A percentile compares a stretch with the other conserved stretches of the same genome.
Evolutionary conservation across 2,888 invertebrate genomes (phyloP).

Genomic region (Phaonia tiefii): DNA sequence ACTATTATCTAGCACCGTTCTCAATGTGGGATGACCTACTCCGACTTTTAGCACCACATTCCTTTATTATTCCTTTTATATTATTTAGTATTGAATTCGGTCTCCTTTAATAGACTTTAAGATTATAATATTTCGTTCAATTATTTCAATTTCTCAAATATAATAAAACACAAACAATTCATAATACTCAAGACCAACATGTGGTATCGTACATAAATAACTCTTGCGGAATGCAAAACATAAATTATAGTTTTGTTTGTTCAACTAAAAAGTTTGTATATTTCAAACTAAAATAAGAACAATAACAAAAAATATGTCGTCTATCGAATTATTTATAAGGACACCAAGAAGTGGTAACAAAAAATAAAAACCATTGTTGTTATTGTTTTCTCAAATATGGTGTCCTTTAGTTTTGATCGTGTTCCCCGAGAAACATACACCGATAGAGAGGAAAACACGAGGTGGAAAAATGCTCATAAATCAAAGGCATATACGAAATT

Average conservation of each 20-base stretch:
- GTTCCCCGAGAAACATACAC: too few relatives aligned
- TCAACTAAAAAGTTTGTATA: constrained; percentile 43
- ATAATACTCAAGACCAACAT: too few relatives aligned
- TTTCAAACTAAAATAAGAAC: constrained; percentile 26
- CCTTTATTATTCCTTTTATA: too few relatives aligned
- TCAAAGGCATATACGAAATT: constrained; percentile 46
- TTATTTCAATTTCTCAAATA: constrained; percentile 12
- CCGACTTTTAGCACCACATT: too few relatives aligned
- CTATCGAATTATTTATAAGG: constrained; percentile 44
- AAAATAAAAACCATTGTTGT: not conserved
- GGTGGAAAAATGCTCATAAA: constrained; percentile 56
- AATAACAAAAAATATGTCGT: constrained; percentile 52
- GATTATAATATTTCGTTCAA: too few relatives aligned
- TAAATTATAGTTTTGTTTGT: constrained; percentile 53
- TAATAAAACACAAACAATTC: too few relatives aligned
- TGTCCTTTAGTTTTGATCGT: constrained; percentile 51
- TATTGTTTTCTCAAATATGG: constrained; percentile 17
- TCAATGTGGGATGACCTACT: too few relatives aligned
- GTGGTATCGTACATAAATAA: constrained; percentile 5
- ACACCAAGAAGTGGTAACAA: not conserved
- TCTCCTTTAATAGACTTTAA: too few relatives aligned
- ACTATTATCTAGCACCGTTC: too few relatives aligned
- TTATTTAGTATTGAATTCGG: too few relatives aligned
- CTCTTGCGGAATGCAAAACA: constrained; percentile 13
- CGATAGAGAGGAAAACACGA: too few relatives aligned